phyloP scores from a whole-genome alignment of 1,140 invertebrate genomes.

The Drosophila burlai region DNA sequence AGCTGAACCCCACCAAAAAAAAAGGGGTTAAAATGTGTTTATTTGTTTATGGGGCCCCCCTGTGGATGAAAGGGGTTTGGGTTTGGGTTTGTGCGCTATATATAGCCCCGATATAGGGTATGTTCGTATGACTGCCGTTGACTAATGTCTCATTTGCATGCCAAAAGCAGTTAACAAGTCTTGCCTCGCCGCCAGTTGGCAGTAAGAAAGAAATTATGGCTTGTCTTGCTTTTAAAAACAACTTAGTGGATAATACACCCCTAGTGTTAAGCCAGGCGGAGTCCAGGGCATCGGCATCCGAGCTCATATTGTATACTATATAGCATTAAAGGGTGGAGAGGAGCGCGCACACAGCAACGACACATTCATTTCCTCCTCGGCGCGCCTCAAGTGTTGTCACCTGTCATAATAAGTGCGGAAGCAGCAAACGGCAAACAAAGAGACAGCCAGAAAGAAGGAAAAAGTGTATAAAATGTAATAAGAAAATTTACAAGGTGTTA shows the following conservation, averaged over 20 bases:
- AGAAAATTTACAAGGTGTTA: not conserved
- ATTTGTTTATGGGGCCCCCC: constrained; percentile 75
- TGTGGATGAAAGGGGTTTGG: constrained; percentile 41
- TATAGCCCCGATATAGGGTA: constrained; percentile 44
- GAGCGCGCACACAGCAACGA: constrained; percentile 51
- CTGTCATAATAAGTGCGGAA: constrained; percentile 83
- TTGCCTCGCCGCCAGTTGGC: constrained; percentile 47
- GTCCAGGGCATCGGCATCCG: constrained; percentile 41
- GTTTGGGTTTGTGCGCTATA: constrained; percentile 2
- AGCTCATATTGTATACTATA: constrained; percentile 4
- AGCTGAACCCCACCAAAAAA: constrained; percentile 48
- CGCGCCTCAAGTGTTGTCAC: constrained; percentile 83
- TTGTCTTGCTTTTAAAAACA: constrained; percentile 84
- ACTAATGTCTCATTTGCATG: constrained; percentile 84
- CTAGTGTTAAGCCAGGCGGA: constrained; percentile 72
- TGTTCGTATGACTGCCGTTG: constrained; percentile 68
- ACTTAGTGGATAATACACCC: constrained; percentile 82
- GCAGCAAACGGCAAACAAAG: constrained; percentile 61
- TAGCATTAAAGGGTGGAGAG: constrained; percentile 18
- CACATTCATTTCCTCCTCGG: constrained; percentile 79
- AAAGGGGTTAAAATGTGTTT: constrained; percentile 80
- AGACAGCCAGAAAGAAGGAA: constrained; percentile 40
- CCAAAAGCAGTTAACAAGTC: constrained; percentile 83
- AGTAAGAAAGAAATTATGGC: constrained; percentile 72
- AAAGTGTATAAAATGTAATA: constrained; percentile 33